Base-by-base conservation (phyloP, 2,797 vertebrate genomes). In the Leptatherina wallacei region DNA sequence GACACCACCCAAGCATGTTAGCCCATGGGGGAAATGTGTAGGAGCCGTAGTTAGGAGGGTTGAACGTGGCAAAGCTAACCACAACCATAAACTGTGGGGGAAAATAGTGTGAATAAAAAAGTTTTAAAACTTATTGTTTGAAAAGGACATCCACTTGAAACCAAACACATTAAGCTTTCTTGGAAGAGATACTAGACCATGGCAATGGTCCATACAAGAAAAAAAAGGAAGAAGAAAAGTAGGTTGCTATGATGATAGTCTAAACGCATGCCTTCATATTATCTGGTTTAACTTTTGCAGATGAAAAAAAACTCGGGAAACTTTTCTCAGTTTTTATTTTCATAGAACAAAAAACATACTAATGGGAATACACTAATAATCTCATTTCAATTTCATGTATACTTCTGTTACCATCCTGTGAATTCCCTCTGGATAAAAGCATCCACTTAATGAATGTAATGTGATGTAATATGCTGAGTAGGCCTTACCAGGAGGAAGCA, bases 1-100 rank as follows among this genome's bases (percentile, higher is more conserved):
- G 86, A 81, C 95, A 93, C 96, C 96, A 97, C 18, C 96, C 96
- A 59, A 96, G 73, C 59, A 90, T 82, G 52, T 95, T 97, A 27
- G 96, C 96, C 96, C 96, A 97, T 3, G 82, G 87, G 2, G 96
- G 96, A 79, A 97, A 97, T 59, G 76, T 68, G 75, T 97, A 97
- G 71, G 92, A 75, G 57, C 95, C 96, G 0, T 97, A 97, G 82
- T 88, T 95, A 0, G 96, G 96, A 4, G 96, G 95, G 81, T 95
- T 94, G 84, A 95, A 97, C 0, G 95, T 97, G 40, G 95, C 95
- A 57, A 97, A 94, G 82, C 96, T 97, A 77, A 97, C 94, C 61
- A 97, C 95, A 9, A 97, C 96, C 93, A 97, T 96, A 44, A 96
- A 96, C 96, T 97, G 83, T 61, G 61, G 7, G 8, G 68, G 20